Evolutionary conservation across 2,797 vertebrate genomes (phyloP).

Genomic region (Sebastes kiyomatsui): DNA sequence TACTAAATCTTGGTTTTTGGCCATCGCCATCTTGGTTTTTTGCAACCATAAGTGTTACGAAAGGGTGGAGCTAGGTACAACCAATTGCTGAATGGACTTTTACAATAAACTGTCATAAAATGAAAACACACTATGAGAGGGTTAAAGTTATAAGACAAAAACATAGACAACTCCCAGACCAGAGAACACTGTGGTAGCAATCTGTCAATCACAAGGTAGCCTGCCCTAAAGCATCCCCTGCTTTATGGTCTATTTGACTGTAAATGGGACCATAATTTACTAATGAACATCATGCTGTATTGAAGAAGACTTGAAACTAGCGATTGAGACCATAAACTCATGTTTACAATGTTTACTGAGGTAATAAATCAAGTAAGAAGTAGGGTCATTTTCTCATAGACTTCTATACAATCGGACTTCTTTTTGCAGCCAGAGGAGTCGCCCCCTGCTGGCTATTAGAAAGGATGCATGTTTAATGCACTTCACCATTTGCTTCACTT

Average conservation of each 20-base stretch:
- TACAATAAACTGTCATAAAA: not conserved
- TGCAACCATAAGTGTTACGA: too few species aligned
- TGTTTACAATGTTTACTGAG: too few species aligned
- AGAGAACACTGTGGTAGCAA: not conserved
- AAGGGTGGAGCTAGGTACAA: too few species aligned
- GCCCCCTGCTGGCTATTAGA: not conserved
- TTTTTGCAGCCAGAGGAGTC: not conserved
- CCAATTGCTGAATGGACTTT: too few species aligned
- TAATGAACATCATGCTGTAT: not conserved
- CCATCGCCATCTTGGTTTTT: too few species aligned
- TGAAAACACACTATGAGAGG: not conserved
- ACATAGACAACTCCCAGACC: not conserved
- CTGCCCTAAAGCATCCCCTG: not conserved
- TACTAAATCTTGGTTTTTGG: too few species aligned
- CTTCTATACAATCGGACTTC: not conserved
- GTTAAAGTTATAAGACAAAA: not conserved
- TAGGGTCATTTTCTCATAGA: not conserved
- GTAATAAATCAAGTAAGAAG: not conserved
- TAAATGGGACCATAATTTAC: not conserved
- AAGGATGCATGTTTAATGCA: not conserved
- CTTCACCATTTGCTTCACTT: not conserved
- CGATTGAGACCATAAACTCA: too few species aligned
- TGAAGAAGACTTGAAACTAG: not conserved
- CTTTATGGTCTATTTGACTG: not conserved
- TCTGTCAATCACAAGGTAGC: not conserved